phyloP scores from a whole-genome alignment of 2,797 vertebrate genomes.

The Cirrhinus mrigala region DNA sequence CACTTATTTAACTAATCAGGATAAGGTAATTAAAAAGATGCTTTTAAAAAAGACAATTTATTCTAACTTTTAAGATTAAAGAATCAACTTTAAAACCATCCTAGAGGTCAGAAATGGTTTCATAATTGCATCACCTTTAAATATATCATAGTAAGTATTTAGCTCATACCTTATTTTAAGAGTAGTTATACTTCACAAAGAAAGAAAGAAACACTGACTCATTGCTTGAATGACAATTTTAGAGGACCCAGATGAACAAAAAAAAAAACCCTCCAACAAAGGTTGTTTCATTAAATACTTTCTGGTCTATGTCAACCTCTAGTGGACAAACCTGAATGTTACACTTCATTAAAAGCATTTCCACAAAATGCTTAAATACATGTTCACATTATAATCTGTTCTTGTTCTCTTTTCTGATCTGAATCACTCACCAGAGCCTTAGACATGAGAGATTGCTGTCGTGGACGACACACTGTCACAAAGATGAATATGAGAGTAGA shows the following conservation, averaged over 20 bases:
- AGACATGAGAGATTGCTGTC: slow-evolving; percentile 68
- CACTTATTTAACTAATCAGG: not conserved
- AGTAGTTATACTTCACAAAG: not conserved
- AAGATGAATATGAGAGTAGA: slow-evolving; percentile 80
- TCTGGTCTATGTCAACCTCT: slow-evolving; percentile 54
- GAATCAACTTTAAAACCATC: too few relatives aligned
- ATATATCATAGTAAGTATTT: not conserved
- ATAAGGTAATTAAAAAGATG: not conserved
- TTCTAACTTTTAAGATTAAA: too few relatives aligned
- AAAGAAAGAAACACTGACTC: not conserved
- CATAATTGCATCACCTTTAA: not conserved
- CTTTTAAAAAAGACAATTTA: not conserved
- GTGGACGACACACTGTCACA: slow-evolving; percentile 77
- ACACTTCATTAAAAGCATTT: slow-evolving; percentile 4
- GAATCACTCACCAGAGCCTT: slow-evolving; percentile 77
- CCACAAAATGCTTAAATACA: not conserved
- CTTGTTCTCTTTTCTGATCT: not conserved
- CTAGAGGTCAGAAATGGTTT: too few relatives aligned
- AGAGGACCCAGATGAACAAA: not conserved
- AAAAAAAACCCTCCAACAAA: too few relatives aligned
- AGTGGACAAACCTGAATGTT: slow-evolving; percentile 59
- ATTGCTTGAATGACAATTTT: not conserved
- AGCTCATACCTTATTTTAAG: not conserved
- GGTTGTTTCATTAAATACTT: not conserved
- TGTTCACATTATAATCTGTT: not conserved